Percentiles rank a stretch among this genome's conserved stretches.
Conservation (phyloP, 1,140 invertebrate genomes). For the Heterodera schachtii region DNA sequence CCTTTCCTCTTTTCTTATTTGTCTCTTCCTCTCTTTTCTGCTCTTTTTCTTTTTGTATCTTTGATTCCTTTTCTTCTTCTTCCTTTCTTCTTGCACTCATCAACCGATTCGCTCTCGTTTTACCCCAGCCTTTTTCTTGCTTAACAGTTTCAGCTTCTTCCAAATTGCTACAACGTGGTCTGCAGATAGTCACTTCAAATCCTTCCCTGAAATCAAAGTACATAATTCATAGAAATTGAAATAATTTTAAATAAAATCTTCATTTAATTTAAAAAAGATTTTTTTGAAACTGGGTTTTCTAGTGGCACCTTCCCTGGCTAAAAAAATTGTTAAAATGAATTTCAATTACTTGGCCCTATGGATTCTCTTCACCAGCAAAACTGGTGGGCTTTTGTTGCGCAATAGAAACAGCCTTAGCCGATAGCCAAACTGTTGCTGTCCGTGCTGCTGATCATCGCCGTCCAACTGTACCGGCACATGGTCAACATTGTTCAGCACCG, state of each 20-base stretch:
- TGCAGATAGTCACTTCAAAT: conserved; percentile 65
- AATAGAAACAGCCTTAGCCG: conserved; percentile 61
- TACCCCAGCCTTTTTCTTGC: conserved; percentile 38
- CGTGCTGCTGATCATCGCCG: conserved; percentile 44
- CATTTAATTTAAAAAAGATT: conserved; percentile 7
- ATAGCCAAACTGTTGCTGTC: conserved; percentile 55
- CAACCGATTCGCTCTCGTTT: conserved; percentile 6
- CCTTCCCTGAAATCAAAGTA: conserved; percentile 53
- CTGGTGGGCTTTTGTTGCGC: conserved; percentile 62
- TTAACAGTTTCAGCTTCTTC: conserved; percentile 48
- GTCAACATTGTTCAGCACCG: conserved; percentile 54
- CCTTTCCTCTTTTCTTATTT: conserved; percentile 11
- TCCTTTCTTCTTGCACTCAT: conserved; percentile 8
- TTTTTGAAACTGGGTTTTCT: conserved; percentile 15
- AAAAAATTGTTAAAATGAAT: neutral
- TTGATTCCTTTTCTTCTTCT: conserved; percentile 5
- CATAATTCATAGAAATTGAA: neutral
- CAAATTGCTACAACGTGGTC: conserved; percentile 59
- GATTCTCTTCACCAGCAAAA: conserved; percentile 62
- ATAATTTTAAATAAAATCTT: conserved; percentile 15
- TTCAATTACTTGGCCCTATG: conserved; percentile 58
- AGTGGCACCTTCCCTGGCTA: neutral
- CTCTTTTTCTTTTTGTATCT: conserved; percentile 11
- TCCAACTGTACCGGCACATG: conserved; percentile 62
- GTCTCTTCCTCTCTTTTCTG: neutral